Base-by-base conservation (phyloP, 2,113 vertebrate species). In the Callopanchax toddi region DNA sequence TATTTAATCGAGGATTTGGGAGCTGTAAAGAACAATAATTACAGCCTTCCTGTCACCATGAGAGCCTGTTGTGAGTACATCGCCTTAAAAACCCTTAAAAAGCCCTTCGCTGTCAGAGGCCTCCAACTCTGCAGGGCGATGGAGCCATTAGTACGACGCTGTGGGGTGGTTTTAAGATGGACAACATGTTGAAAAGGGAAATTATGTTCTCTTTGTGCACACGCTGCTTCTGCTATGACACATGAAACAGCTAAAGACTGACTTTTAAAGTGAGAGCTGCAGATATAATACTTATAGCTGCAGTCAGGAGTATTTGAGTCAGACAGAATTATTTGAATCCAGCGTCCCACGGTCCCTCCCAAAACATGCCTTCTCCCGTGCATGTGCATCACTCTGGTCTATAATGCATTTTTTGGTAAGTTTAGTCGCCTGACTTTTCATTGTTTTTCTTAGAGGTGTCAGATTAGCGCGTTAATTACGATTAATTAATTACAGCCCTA, bases 111-210 rank as follows among this genome's bases (percentile, higher is more conserved):
- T 61, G 62, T 60, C 20, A 51, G 25, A 11, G 2, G 22, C 25
- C 4, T 74, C 49, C 42, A 0, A 66, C 17, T 55, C 48, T 56
- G 22, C 75, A 59, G 76, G 60, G 64, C 58, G 76, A 71, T 66
- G 42, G 49, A 72, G 67, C 63, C 79, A 79, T 82, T 80, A 73
- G 54, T n/a, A 57, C 20, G 61, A 17, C 3, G 22, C 59, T 22
- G 67, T 6, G 49, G 16, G 11, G 26, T 46, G 55, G 43, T 25
- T 81, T 53, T 61, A 23, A 68, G 6, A 64, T n/a, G 1, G 32
- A 37, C 32, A 20, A 21, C 48, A 17, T 49, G 57, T 20, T 52
- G 66, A 63, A 82, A 74, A 48, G 22, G 17, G 42, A 71, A 67
- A 71, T 54, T 45, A 20, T 29, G 56, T 12, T 20, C 39, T 1